Base-by-base conservation (phyloP, 2,797 vertebrate species). In the Pangasius krempfi region DNA sequence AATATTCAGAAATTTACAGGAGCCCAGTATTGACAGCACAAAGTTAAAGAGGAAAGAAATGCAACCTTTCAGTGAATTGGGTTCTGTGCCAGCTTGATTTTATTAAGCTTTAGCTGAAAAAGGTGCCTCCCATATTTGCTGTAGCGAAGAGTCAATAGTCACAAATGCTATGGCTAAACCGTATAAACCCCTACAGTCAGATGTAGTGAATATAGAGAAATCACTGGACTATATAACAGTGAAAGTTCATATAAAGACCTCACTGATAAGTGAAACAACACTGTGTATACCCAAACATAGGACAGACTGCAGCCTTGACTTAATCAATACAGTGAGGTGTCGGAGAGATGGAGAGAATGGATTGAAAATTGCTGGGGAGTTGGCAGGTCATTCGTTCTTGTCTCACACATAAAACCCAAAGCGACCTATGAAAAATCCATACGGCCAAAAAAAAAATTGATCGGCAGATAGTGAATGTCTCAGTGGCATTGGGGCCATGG, bases 361-460 rank as follows among this genome's bases (percentile, higher is more conserved):
- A 89, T 78, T 66, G 85, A 75, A 81, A 87, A 86, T 86, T 79
- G 66, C 83, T 88, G 60, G 54, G 64, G 58, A 89, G 80, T 58
- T 81, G 87, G 87, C 87, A 86, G 88, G 64, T 86, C 85, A 89
- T 89, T 84, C 66, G 20, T 89, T 87, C 83, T 89, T 40, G 89
- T 80, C 86, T 84, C 37, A 25, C 72, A 62, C 73, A 54, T 76
- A 70, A 60, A 89, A 88, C 85, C 76, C 80, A 81, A 86, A 76
- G 88, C 76, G 68, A 16, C n/a, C 30, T 27, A 54, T 54, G 80
- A 82, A 79, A 88, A 88, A 86, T 82, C 40, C 73, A 37, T 44
- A 54, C 44, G 58, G 72, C 44, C 30, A 20, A 62, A 89, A 47
- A 89, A 44, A 76, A 47, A 52, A 88, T 86, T 68, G 64, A 90